Evolutionary conservation across 30 jellyfish, hydroid and myxozoan genomes (phyloP).

Genomic region (Chironex yamaguchii): DNA sequence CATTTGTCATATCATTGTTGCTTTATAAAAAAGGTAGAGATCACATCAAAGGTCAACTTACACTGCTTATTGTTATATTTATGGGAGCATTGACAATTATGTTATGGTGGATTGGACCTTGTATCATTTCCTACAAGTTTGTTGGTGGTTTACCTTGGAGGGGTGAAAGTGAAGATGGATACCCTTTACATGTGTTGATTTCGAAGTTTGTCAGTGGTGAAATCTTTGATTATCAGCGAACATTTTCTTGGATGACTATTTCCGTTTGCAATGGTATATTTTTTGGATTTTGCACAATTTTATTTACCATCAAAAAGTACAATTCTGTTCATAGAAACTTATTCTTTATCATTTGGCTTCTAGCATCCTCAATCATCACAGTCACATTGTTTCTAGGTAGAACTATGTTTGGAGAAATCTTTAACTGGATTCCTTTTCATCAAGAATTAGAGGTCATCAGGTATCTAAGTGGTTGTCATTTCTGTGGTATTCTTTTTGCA

Average conservation of each 20-base stretch:
- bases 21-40: no score
- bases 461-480: constrained; percentile 73
- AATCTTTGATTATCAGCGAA: constrained; percentile 71
- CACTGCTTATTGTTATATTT: background rate
- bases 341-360: constrained; percentile 39
- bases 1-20: background rate
- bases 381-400: constrained; percentile 65
- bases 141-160: constrained; percentile 81
- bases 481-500: constrained; percentile 89
- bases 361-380: constrained; percentile 39
- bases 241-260: constrained; percentile 78
- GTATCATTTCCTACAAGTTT: constrained; percentile 62
- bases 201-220: constrained; percentile 71
- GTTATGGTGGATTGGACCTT: constrained; percentile 88
- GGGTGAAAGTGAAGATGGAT: constrained; percentile 70
- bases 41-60: background rate
- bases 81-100: constrained; percentile 37
- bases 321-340: background rate
- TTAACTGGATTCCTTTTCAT: constrained; percentile 71
- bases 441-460: constrained; percentile 63
- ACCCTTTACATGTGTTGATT: constrained; percentile 21
- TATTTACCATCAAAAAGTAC: background rate
- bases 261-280: constrained; percentile 66
- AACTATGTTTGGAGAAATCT: constrained; percentile 56
- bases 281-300: constrained; percentile 3